Evolutionary conservation across 2,113 vertebrate genomes (phyloP).

Genomic region (Zingel zingel): DNA sequence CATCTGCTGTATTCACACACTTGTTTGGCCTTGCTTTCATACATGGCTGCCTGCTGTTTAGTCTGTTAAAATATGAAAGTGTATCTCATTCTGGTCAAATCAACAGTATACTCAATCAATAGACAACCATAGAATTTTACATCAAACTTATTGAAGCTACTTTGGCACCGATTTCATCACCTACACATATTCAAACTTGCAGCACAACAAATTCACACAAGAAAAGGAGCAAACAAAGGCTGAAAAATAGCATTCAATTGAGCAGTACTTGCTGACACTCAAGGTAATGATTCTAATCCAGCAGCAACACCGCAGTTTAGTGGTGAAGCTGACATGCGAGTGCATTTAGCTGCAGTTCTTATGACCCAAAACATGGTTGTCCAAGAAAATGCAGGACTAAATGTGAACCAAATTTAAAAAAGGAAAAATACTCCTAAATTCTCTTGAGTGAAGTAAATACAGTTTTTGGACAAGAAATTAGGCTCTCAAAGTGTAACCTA

Average conservation of each 20-base stretch:
- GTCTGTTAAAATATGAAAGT: slow-evolving; percentile 10
- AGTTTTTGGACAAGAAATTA: neutral
- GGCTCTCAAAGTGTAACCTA: neutral
- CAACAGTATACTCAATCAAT: neutral
- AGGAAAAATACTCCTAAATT: neutral
- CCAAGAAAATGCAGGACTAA: slow-evolving; percentile 3
- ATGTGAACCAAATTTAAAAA: neutral
- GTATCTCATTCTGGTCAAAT: slow-evolving; percentile 3
- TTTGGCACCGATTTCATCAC: slow-evolving; percentile 26
- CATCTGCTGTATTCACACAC: slow-evolving; percentile 56
- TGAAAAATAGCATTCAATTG: slow-evolving; percentile 48
- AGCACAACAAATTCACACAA: slow-evolving; percentile 33
- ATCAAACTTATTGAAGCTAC: slow-evolving; percentile 23
- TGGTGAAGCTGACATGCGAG: neutral
- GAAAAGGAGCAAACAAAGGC: slow-evolving; percentile 46
- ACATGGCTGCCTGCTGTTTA: slow-evolving; percentile 8
- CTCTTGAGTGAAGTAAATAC: neutral
- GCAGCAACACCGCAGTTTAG: slow-evolving; percentile 40
- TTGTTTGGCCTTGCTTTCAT: slow-evolving; percentile 44
- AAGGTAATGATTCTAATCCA: slow-evolving; percentile 64
- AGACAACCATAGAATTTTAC: neutral
- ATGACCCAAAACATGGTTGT: slow-evolving; percentile 2
- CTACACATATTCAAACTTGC: slow-evolving; percentile 27
- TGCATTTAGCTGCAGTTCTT: slow-evolving; percentile 28
- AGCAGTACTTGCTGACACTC: slow-evolving; percentile 50